phyloP scores from a whole-genome alignment of 2,888 invertebrate species.

The Seira sanloemensis region DNA sequence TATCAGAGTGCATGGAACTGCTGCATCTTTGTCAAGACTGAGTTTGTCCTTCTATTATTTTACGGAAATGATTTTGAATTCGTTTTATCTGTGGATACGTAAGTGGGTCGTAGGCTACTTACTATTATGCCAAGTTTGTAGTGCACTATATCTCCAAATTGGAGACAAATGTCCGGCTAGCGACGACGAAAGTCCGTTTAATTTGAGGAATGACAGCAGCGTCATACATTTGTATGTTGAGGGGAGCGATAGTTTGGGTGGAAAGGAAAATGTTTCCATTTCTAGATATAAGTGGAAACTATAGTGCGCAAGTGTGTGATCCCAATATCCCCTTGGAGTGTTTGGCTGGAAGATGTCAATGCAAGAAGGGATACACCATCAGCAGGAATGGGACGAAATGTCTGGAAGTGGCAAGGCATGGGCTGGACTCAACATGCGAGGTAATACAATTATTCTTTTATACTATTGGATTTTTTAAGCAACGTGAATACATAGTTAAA shows the following conservation, averaged over 20 bases:
- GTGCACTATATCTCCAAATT: constrained; percentile 32
- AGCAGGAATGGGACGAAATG: constrained; percentile 71
- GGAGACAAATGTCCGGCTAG: constrained; percentile 60
- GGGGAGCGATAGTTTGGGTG: constrained; percentile 4
- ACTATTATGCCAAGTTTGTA: neutral
- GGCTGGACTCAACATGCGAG: constrained; percentile 69
- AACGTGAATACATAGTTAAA: neutral
- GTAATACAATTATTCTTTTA: too few relatives aligned
- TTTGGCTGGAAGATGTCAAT: constrained; percentile 67
- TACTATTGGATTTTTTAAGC: neutral
- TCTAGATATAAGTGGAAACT: neutral
- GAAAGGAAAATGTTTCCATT: neutral
- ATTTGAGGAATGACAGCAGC: neutral
- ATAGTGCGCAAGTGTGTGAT: constrained; percentile 35
- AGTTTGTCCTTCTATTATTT: neutral
- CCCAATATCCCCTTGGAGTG: constrained; percentile 65
- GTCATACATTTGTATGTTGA: constrained; percentile 14
- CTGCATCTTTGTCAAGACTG: neutral
- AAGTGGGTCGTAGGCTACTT: neutral
- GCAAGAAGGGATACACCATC: constrained; percentile 70
- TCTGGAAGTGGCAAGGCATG: constrained; percentile 71
- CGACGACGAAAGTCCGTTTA: neutral
- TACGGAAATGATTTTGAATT: neutral
- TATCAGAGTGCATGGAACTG: neutral
- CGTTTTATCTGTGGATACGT: neutral